Percentiles rank a stretch among this genome's conserved stretches.
These are phyloP conservation scores for Ditylenchus dipsaci DNA, from an alignment of 1,140 invertebrate species.

Conservation along the genomic window DNA sequence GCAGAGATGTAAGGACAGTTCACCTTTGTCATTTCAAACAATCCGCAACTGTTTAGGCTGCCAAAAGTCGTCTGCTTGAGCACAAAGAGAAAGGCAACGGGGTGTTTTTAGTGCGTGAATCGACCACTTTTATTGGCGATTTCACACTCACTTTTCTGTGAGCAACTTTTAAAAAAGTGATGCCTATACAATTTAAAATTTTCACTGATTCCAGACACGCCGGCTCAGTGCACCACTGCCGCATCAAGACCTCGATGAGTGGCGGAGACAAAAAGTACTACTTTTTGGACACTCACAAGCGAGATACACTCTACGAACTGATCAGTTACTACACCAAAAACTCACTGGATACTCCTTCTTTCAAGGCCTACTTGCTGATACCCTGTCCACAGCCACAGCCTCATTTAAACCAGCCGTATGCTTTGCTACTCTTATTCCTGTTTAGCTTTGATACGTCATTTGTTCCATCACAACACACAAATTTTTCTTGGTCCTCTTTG, in stretches of 20 bases:
- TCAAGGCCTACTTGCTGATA: slow-evolving; percentile 41
- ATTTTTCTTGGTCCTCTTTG: no score
- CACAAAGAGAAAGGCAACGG: slow-evolving; percentile 48
- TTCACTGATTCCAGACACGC: slow-evolving; percentile 23
- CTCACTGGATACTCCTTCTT: slow-evolving; percentile 46
- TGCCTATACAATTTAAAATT: no score
- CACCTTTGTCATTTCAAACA: not conserved
- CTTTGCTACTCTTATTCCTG: not conserved
- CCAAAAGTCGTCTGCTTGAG: slow-evolving; percentile 46
- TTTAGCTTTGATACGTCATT: no score
- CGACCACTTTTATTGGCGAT: slow-evolving; percentile 56
- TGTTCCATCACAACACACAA: no score
- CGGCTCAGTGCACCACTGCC: slow-evolving; percentile 44
- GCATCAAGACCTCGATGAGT: slow-evolving; percentile 45
- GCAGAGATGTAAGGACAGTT: slow-evolving; percentile 33
- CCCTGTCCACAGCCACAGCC: slow-evolving; percentile 56
- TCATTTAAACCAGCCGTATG: slow-evolving; percentile 50
- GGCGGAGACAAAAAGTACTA: slow-evolving; percentile 53
- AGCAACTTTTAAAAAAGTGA: slow-evolving; percentile 9
- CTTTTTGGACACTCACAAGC: slow-evolving; percentile 51
- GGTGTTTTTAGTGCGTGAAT: slow-evolving; percentile 54
- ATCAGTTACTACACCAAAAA: slow-evolving; percentile 56
- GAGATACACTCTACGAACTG: slow-evolving; percentile 56
- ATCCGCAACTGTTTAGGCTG: slow-evolving; percentile 22
- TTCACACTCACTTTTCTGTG: slow-evolving; percentile 55